These are phyloP conservation scores for Pandion haliaetus DNA, from an alignment of 2,113 vertebrate species.

Conservation along the genomic window DNA sequence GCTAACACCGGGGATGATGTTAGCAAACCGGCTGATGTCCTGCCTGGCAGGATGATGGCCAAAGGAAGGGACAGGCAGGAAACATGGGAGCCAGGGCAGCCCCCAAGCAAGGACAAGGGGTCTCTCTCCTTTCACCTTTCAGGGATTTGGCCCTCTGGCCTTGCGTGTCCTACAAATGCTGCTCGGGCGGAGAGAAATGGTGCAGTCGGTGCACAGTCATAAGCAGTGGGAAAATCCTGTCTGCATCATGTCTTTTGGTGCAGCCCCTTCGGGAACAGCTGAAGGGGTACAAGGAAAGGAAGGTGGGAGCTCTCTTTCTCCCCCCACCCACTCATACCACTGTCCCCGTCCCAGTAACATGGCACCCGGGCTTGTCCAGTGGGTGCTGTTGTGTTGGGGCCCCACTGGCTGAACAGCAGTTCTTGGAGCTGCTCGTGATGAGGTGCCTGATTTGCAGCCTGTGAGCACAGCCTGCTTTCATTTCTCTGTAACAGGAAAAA, in stretches of 20 bases:
- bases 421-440: not conserved
- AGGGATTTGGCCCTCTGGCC: not conserved
- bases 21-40: fast-evolving
- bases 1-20: fast-evolving
- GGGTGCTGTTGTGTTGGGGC: not conserved
- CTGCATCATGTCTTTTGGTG: no score
- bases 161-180: not conserved
- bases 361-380: not conserved
- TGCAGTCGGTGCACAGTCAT: not conserved
- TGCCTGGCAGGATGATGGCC: not conserved
- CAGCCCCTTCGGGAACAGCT: not conserved
- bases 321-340: not conserved
- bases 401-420: not conserved
- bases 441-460: not conserved
- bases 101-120: not conserved
- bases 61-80: not conserved
- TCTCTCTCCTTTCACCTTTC: not conserved
- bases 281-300: not conserved
- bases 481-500: not conserved
- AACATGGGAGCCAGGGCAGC: not conserved
- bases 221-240: not conserved
- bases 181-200: not conserved
- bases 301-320: not conserved
- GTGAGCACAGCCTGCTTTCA: not conserved
- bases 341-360: fast-evolving